Evolutionary conservation across 2,888 invertebrate genomes (phyloP), one percentile per base, ranked within the genome.

Genomic region (Patella pellucida): DNA sequence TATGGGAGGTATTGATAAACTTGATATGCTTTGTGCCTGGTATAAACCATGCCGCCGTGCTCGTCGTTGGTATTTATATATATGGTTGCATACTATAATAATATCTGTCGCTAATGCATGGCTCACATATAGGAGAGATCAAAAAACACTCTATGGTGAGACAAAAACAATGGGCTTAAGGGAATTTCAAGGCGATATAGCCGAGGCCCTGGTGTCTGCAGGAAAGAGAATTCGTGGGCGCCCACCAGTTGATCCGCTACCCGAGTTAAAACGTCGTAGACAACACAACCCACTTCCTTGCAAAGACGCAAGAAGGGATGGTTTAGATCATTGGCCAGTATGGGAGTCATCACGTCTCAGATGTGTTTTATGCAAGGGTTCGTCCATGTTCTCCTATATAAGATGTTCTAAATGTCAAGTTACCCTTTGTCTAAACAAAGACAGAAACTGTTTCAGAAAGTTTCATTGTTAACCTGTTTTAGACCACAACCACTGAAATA

Each of bases 31-130:
- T 2, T 54, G 54, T 54, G 16, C 54, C n/a, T 54, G 15, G n/a
- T 54, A 54, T n/a, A 54, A 54, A n/a, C 54, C 14, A 54, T 54
- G 54, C 54, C 14, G 3, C 2, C 14, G 54, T 16, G 4, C 54
- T 54, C 16, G 54, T n/a, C 54, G 54, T 54, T 54, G 54, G 54
- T 54, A 54, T 54, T 16, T 54, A 54, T 54, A 54, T 54, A 54
- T 54, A 16, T 54, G 54, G 14, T 54, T 54, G 7, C 54, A 54
- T n/a, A 54, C 54, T 16, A 54, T 54, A 14, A 54, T 54, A 54
- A 54, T 54, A 16, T 2, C 54, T 14, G 15, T 54, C 16, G 7
- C n/a, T 15, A 54, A 54, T 54, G 54, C 54, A 3, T 54, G 54
- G 54, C 54, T 54, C 16, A 16, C n/a, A 5, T 54, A 15, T n/a